Base-by-base conservation (phyloP, 2,113 vertebrate species). In the Dendropsophus ebraccatus region DNA sequence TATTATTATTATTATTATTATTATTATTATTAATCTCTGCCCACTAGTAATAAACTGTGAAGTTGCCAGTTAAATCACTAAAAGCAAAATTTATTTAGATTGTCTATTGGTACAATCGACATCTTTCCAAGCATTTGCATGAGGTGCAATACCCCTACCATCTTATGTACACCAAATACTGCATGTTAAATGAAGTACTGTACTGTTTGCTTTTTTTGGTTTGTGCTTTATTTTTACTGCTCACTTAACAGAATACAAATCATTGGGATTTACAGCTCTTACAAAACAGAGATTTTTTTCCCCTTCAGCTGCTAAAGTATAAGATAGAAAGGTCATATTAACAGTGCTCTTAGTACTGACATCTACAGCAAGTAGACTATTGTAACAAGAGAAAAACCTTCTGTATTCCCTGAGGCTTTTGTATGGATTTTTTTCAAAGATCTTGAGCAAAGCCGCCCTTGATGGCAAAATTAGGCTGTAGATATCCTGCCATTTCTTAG, bases 251-350 rank as follows among this genome's bases (percentile, higher is more conserved):
- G 67, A 82, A 25, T 81, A 58, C 25, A 82, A 83, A 87, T 92
- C 91, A 90, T 90, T 93, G 89, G 73, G 37, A 50, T 81, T 86
- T 86, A 83, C 80, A 80, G 77, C 23, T 62, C 54, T 78, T 87
- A 80, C 45, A 5, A 2, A 88, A 35, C 83, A n/a, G 60, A 2
- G 3, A 45, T 81, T 32, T 85, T 84, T 60, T 69, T 80, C 65
- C 87, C 58, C 74, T 77, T 77, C 78, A 89, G 87, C 81, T 23
- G 0, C 86, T 70, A 52, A 14, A 62, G 58, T 30, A 77, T 58
- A 5, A 25, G 87, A 84, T 49, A 25, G 75, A 83, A 91, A 74
- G 87, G 0, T 85, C 83, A 85, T 76, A 85, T 85, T 85, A 85
- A 67, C 75, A 19, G 62, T 77, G 83, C n/a, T 79, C 74, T 79